Evolutionary conservation across 2,888 invertebrate species (phyloP).

Genomic region (Melieria omissa): DNA sequence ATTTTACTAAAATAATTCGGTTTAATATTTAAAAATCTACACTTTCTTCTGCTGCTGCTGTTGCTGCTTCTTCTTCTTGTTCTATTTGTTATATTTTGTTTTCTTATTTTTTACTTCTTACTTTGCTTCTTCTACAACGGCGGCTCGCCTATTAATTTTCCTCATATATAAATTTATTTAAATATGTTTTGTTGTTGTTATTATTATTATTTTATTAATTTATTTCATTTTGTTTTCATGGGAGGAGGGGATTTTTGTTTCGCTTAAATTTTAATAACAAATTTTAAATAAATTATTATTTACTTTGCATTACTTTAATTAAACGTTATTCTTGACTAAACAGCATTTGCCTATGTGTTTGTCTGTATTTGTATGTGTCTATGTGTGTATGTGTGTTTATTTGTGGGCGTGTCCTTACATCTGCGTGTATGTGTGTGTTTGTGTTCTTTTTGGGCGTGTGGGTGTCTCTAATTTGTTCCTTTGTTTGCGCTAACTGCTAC

Average conservation of each 20-base stretch:
- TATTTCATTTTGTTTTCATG: constrained; percentile 11
- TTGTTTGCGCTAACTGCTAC: too few relatives aligned
- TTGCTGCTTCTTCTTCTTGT: background rate
- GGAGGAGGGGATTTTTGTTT: constrained; percentile 26
- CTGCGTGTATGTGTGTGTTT: constrained; percentile 2
- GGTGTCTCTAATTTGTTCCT: constrained; percentile 20
- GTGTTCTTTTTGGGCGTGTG: constrained; percentile 38
- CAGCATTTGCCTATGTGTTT: background rate
- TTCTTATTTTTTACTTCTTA: background rate
- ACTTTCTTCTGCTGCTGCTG: constrained; percentile 41
- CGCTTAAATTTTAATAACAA: constrained; percentile 48
- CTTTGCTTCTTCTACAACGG: background rate
- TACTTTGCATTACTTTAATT: constrained; percentile 28
- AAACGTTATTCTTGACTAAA: constrained; percentile 19
- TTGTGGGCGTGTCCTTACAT: background rate
- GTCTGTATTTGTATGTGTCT: background rate
- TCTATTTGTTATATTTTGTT: constrained; percentile 9
- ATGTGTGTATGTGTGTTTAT: background rate
- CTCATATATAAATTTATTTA: constrained; percentile 13
- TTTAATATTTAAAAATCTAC: constrained; percentile 58
- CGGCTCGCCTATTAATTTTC: constrained; percentile 16
- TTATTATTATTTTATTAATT: constrained; percentile 28
- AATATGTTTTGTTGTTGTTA: background rate
- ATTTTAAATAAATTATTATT: constrained; percentile 43
- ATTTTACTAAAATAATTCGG: constrained; percentile 47